phyloP scores from a whole-genome alignment of 2,113 vertebrate genomes.

The Ptilorrhoa leucosticta region DNA sequence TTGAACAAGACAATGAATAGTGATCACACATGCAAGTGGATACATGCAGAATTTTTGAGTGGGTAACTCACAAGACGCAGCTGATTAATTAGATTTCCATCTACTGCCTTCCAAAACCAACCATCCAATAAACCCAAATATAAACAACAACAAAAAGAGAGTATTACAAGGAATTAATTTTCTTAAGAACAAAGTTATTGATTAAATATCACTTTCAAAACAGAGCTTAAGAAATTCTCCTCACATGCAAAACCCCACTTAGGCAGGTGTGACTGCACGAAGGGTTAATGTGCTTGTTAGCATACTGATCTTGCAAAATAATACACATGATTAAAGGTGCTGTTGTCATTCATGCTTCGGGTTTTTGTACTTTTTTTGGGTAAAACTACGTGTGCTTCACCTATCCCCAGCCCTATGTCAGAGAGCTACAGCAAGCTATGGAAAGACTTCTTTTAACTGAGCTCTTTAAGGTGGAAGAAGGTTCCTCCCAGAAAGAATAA shows the following conservation, averaged over 20 bases:
- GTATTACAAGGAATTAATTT: neutral
- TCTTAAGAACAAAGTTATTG: neutral
- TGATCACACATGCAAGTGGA: neutral
- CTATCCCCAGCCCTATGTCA: neutral
- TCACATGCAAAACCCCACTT: neutral
- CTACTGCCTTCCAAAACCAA: neutral
- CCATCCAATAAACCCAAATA: neutral
- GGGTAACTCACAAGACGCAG: neutral
- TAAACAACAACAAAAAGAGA: neutral
- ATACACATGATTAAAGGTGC: neutral
- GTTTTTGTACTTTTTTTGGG: neutral
- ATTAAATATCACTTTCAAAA: neutral
- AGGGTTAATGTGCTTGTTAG: neutral
- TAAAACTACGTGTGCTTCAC: neutral
- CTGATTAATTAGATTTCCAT: neutral
- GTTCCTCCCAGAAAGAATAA: conserved; percentile 68
- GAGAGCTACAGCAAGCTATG: conserved; percentile 46
- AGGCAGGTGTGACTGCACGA: neutral
- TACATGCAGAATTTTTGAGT: neutral
- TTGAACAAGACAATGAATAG: neutral
- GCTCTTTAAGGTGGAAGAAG: conserved; percentile 47
- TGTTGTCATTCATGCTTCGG: neutral
- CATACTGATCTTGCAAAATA: neutral
- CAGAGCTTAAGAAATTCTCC: neutral
- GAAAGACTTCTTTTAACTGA: conserved; percentile 35